phyloP scores from a whole-genome alignment of 1,140 invertebrate species.

The Globodera ellingtonae region DNA sequence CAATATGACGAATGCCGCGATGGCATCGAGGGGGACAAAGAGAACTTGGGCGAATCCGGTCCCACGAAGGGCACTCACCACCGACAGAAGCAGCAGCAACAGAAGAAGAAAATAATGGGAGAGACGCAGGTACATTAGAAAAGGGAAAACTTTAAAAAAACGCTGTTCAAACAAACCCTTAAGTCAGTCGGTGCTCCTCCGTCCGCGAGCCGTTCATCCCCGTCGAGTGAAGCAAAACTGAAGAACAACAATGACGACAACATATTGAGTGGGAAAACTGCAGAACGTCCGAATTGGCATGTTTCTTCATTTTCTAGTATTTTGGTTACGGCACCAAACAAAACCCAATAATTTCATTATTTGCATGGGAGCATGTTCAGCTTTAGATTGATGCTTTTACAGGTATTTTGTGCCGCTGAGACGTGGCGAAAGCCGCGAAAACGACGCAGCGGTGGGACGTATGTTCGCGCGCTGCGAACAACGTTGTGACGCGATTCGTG shows the following conservation, averaged over 20 bases:
- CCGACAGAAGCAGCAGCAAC: not conserved
- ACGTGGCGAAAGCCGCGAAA: not conserved
- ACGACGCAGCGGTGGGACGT: not conserved
- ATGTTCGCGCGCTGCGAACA: not conserved
- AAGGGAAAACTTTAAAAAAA: too few relatives aligned
- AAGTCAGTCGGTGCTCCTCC: too few relatives aligned
- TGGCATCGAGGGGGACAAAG: too few relatives aligned
- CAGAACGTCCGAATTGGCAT: not conserved
- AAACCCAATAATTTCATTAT: too few relatives aligned
- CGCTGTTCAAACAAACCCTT: too few relatives aligned
- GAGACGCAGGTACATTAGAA: not conserved
- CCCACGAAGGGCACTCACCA: too few relatives aligned
- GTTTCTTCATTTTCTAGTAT: not conserved
- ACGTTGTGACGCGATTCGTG: not conserved
- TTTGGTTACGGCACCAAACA: not conserved
- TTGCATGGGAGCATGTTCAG: too few relatives aligned
- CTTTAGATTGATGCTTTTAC: too few relatives aligned
- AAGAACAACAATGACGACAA: too few relatives aligned
- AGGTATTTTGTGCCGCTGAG: not conserved
- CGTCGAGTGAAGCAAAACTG: not conserved
- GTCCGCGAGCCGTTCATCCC: not conserved
- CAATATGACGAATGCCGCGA: too few relatives aligned
- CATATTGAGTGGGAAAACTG: too few relatives aligned
- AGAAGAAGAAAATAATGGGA: not conserved
- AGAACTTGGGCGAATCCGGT: too few relatives aligned